These are phyloP conservation scores for Fragum sueziense DNA, from an alignment of 2,888 invertebrate genomes.

Conservation along the genomic window DNA sequence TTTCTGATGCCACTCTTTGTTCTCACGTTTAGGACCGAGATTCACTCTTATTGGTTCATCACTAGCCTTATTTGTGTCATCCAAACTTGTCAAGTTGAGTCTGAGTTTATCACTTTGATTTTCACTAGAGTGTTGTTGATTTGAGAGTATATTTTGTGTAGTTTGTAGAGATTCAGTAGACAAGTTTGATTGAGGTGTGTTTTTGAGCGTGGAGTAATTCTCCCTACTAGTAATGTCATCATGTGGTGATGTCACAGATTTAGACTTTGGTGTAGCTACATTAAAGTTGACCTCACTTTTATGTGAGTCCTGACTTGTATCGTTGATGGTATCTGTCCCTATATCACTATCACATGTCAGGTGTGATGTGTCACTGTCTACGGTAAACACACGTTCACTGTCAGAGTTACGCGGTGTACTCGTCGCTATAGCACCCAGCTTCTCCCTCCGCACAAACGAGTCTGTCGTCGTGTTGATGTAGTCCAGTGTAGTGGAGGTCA, in stretches of 20 bases:
- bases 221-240: background rate
- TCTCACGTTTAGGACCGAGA: constrained; percentile 73
- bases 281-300: constrained; percentile 54
- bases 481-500: constrained; percentile 72
- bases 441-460: constrained; percentile 51
- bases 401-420: constrained; percentile 60
- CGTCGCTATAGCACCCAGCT: constrained; percentile 55
- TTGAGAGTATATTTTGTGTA: background rate
- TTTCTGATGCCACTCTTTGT: constrained; percentile 68
- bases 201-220: background rate
- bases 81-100: background rate
- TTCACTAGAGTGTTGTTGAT: background rate
- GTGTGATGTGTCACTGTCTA: constrained; percentile 40
- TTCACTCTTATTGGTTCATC: constrained; percentile 56
- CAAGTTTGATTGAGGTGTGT: background rate
- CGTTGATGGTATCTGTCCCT: constrained; percentile 30
- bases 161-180: background rate
- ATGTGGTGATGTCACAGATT: background rate
- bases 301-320: constrained; percentile 49
- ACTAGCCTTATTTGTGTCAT: background rate
- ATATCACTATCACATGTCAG: constrained; percentile 48
- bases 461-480: constrained; percentile 69
- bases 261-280: constrained; percentile 8
- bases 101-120: background rate
- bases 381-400: constrained; percentile 46